Percentiles rank a stretch among this genome's conserved stretches.
Conservation (phyloP, 1,140 invertebrate species). For the Euwallacea fornicatus region DNA sequence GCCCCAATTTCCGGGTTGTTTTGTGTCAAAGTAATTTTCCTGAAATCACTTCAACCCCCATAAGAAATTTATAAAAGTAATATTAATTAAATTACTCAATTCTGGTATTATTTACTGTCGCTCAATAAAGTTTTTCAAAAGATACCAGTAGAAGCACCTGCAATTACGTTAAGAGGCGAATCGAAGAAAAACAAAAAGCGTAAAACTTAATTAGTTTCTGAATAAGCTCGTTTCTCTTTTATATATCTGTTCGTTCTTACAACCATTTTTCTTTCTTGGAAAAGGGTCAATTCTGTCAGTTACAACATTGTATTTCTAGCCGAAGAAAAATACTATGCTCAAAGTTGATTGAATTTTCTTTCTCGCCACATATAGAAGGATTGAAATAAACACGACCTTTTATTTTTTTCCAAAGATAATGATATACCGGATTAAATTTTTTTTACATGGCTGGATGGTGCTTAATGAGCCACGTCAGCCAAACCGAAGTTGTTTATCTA, state of each 20-base stretch:
- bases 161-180: conserved; percentile 4
- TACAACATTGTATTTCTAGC: conserved; percentile 23
- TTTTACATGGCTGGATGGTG: too few species aligned
- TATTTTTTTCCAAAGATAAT: too few species aligned
- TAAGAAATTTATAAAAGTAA: conserved; percentile 1
- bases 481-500: too few species aligned
- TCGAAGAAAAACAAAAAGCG: conserved; percentile 9
- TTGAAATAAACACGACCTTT: too few species aligned
- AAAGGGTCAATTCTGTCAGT: conserved; percentile 29
- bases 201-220: conserved; percentile 25
- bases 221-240: conserved; percentile 15
- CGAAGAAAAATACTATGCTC: conserved; percentile 30
- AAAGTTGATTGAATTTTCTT: conserved; percentile 31
- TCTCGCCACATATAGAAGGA: background rate
- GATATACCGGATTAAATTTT: too few species aligned
- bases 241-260: conserved; percentile 7
- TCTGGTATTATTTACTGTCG: background rate
- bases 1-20: background rate
- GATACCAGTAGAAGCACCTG: background rate
- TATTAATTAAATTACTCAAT: background rate
- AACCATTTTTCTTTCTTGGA: conserved; percentile 30
- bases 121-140: background rate
- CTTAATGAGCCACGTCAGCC: too few species aligned
- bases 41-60: background rate
- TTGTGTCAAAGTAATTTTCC: background rate